Conservation (phyloP, 2,797 vertebrate species). For the Pangasius krempfi region DNA sequence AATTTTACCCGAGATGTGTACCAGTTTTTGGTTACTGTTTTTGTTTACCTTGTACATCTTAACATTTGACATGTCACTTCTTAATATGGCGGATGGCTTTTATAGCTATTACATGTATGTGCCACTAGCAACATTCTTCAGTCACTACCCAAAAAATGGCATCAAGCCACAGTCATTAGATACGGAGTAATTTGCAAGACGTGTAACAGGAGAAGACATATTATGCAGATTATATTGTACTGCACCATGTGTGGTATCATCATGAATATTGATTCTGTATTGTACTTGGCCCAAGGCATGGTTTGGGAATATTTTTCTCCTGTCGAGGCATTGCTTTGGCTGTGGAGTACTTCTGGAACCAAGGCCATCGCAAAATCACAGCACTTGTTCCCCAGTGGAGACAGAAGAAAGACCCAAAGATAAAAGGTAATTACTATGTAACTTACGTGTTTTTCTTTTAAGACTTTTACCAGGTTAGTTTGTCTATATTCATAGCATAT, state of each 20-base stretch:
- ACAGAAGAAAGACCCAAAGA: conserved; percentile 77
- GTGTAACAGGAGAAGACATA: neutral
- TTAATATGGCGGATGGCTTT: neutral
- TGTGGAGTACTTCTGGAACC: conserved; percentile 88
- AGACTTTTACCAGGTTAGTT: neutral
- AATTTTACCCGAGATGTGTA: neutral
- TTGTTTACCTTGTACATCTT: neutral
- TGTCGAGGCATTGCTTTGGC: conserved; percentile 90
- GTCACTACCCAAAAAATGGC: neutral
- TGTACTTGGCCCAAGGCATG: conserved; percentile 67
- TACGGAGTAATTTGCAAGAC: neutral
- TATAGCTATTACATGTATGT: neutral
- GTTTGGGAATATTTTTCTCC: conserved; percentile 85
- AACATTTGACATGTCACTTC: neutral
- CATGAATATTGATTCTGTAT: neutral
- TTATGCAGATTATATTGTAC: neutral
- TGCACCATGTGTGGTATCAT: neutral
- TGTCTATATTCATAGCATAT: neutral
- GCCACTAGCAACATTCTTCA: neutral
- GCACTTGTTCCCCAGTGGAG: conserved; percentile 86
- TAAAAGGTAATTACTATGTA: conserved; percentile 76
- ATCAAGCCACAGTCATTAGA: neutral
- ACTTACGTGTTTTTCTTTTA: neutral
- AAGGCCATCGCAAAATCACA: conserved; percentile 83
- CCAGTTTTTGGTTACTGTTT: neutral